phyloP scores from a whole-genome alignment of 2,797 vertebrate species.

The Cichlasoma orientale region DNA sequence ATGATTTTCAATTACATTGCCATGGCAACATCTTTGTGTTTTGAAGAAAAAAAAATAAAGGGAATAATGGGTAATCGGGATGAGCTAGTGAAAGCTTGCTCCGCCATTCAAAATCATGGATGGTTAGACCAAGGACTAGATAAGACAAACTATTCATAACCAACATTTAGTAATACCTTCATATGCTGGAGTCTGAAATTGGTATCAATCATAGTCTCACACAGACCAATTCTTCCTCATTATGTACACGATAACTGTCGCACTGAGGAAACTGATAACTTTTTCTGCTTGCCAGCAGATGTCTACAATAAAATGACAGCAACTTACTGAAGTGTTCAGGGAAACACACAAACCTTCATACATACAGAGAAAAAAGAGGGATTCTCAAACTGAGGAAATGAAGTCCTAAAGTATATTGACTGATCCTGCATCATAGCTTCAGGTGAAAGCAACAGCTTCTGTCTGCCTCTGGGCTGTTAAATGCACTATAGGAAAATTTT shows the following conservation, averaged over 20 bases:
- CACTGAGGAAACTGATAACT: background rate
- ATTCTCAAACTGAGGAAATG: slow-evolving; percentile 2
- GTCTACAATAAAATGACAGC: background rate
- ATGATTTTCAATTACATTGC: slow-evolving; percentile 78
- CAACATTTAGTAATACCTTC: background rate
- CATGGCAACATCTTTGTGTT: slow-evolving; percentile 67
- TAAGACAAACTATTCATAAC: slow-evolving; percentile 22
- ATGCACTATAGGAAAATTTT: slow-evolving; percentile 19
- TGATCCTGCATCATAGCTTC: slow-evolving; percentile 9
- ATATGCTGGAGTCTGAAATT: slow-evolving; percentile 1
- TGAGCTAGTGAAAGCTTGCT: slow-evolving; percentile 33
- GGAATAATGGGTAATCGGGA: slow-evolving; percentile 34
- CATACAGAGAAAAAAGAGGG: background rate
- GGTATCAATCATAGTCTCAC: slow-evolving; percentile 4
- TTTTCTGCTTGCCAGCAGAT: background rate
- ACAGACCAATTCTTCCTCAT: slow-evolving; percentile 9
- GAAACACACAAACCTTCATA: background rate
- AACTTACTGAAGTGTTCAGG: background rate
- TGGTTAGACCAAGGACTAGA: slow-evolving; percentile 32
- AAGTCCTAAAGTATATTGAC: slow-evolving; percentile 35
- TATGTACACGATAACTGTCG: background rate
- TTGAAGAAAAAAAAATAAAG: slow-evolving; percentile 30
- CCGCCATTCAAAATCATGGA: slow-evolving; percentile 17
- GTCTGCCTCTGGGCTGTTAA: slow-evolving; percentile 22
- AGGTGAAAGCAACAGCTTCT: slow-evolving; percentile 28